Conservation (phyloP, 64 coral and sea anemone species). For the Porites australiensis region DNA sequence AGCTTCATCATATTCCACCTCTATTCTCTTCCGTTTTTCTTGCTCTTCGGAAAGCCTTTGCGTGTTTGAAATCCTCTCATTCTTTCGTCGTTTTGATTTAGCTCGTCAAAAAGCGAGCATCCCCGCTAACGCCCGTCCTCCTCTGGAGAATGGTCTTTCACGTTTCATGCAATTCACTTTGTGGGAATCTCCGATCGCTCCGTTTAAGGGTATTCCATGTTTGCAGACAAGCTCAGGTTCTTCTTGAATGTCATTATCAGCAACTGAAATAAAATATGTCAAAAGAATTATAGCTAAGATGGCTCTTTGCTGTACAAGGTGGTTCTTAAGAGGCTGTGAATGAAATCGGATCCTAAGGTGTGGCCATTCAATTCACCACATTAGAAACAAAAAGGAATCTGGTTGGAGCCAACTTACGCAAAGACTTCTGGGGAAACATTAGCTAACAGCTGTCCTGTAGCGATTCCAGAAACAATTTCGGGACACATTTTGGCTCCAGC, state of each 20-base stretch:
- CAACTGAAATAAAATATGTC: neutral
- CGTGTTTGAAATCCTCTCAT: neutral
- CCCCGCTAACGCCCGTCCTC: neutral
- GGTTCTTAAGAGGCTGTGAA: no score
- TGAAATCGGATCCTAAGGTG: no score
- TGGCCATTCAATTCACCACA: no score
- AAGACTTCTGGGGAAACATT: no score
- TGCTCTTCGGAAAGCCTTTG: neutral
- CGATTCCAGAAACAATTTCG: no score
- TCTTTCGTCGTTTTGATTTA: neutral
- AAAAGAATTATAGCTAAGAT: no score
- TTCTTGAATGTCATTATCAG: neutral
- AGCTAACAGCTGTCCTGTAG: no score
- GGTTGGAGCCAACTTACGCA: no score
- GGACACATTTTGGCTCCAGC: no score
- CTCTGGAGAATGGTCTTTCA: slow-evolving; percentile 18
- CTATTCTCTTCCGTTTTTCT: neutral
- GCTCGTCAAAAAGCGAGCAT: slow-evolving; percentile 1
- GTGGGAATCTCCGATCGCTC: neutral
- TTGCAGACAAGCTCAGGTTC: slow-evolving; percentile 16
- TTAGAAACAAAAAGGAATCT: no score
- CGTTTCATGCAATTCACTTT: slow-evolving; percentile 3
- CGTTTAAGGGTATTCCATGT: slow-evolving; percentile 47
- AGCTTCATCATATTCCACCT: neutral
- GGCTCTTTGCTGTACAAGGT: no score